Percentiles rank a stretch among this genome's conserved stretches.
Evolutionary conservation across 2,797 vertebrate species (phyloP).

Genomic region (Luscinia megarhynchos): DNA sequence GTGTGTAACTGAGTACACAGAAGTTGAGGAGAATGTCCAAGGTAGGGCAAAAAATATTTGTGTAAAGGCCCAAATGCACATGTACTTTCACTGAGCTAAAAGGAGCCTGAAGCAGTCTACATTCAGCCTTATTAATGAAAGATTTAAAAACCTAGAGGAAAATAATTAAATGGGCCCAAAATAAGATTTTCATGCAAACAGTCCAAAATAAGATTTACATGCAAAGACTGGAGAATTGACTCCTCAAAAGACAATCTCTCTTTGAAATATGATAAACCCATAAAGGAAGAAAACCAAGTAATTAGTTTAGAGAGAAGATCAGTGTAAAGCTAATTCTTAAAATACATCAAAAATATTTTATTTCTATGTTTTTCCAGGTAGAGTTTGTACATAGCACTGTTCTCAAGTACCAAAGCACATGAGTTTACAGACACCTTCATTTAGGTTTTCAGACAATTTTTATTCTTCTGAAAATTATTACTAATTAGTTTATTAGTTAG

Average conservation of each 20-base stretch:
- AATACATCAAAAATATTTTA: not conserved
- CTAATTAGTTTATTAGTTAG: not conserved
- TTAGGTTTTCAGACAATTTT: not conserved
- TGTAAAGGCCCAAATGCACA: not conserved
- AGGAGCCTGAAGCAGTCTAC: not conserved
- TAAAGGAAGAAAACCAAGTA: not conserved
- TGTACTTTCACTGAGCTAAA: not conserved
- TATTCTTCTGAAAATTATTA: not conserved
- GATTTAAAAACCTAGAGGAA: not conserved
- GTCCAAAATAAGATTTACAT: not conserved
- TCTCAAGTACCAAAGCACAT: not conserved
- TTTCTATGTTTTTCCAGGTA: not conserved
- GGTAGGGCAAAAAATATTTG: not conserved
- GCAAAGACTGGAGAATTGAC: not conserved
- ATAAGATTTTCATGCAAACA: not conserved
- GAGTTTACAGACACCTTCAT: not conserved
- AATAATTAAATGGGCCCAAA: not conserved
- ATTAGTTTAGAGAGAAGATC: not conserved
- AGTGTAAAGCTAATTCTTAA: not conserved
- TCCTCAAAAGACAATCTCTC: not conserved
- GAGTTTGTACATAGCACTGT: not conserved
- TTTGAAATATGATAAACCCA: not conserved
- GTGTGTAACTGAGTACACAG: accelerated
- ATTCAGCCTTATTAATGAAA: not conserved
- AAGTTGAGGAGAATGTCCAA: not conserved